Conservation (phyloP, 2,888 invertebrate species). For the Rotaria magnacalcarata region DNA sequence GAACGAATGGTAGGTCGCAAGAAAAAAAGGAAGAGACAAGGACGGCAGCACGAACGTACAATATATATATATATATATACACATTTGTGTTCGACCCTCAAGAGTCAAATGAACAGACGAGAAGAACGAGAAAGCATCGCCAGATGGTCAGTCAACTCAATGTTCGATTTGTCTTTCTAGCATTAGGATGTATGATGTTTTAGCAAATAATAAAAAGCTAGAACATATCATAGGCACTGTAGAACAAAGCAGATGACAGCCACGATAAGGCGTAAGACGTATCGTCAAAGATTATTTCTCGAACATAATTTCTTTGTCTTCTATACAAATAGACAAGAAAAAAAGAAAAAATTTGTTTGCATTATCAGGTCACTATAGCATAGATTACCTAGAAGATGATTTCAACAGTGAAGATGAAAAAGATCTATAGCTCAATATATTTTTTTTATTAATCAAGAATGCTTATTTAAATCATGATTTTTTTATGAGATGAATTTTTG, state of each 20-base stretch:
- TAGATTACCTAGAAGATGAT: not conserved
- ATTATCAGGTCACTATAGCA: not conserved
- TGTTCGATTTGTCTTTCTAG: constrained; percentile 5
- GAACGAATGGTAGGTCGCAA: constrained; percentile 22
- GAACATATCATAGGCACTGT: not conserved
- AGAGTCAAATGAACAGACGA: constrained; percentile 31
- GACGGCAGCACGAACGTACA: constrained; percentile 19
- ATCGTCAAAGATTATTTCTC: not conserved
- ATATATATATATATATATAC: not conserved
- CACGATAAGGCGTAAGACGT: not conserved
- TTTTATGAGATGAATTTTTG: too few relatives aligned
- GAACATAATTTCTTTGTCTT: not conserved
- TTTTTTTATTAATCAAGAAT: not conserved
- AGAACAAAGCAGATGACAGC: not conserved
- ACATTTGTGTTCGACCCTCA: constrained; percentile 17
- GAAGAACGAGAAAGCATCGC: constrained; percentile 29
- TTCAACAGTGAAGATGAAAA: not conserved
- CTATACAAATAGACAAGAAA: not conserved
- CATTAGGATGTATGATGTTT: not conserved
- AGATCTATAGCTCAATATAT: not conserved
- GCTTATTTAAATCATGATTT: too few relatives aligned
- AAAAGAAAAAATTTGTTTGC: not conserved
- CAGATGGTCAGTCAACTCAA: constrained; percentile 22
- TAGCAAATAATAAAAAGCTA: constrained; percentile 17
- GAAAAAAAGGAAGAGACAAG: constrained; percentile 17